Evolutionary conservation across 2,888 invertebrate species (phyloP).

Genomic region (Steromphala cineraria): DNA sequence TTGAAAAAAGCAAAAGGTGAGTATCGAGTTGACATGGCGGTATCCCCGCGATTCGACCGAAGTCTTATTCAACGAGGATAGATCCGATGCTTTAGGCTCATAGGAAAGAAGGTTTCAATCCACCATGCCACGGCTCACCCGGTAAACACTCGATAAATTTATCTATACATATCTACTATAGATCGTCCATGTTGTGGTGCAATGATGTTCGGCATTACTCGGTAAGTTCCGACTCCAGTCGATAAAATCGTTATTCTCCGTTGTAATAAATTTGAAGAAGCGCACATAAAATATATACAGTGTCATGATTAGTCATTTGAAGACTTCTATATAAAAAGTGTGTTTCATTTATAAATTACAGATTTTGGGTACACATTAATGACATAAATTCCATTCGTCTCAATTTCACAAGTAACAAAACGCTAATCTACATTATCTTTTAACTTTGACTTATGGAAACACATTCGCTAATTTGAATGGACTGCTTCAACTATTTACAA

Average conservation of each 20-base stretch:
- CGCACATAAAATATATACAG: too few relatives aligned
- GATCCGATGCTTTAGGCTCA: conserved; percentile 17
- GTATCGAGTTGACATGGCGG: conserved; percentile 11
- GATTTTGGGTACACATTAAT: too few relatives aligned
- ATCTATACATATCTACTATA: background rate
- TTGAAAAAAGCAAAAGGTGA: background rate
- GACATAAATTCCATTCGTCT: too few relatives aligned
- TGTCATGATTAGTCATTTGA: too few relatives aligned
- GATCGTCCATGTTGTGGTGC: background rate
- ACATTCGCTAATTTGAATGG: too few relatives aligned
- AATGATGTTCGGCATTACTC: background rate
- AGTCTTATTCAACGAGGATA: background rate
- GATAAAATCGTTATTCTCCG: background rate
- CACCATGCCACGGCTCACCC: conserved; percentile 8
- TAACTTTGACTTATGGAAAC: too few relatives aligned
- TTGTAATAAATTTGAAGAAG: too few relatives aligned
- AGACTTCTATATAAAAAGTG: too few relatives aligned
- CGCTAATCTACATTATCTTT: too few relatives aligned
- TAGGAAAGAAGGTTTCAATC: background rate
- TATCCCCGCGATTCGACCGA: conserved; percentile 6
- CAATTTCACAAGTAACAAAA: too few relatives aligned
- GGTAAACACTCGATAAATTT: background rate
- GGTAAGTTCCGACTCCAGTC: background rate
- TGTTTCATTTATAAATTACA: too few relatives aligned
- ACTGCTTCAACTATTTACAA: too few relatives aligned